Base-by-base conservation (phyloP, 2,113 vertebrate species). In the Prietella phreatophila region DNA sequence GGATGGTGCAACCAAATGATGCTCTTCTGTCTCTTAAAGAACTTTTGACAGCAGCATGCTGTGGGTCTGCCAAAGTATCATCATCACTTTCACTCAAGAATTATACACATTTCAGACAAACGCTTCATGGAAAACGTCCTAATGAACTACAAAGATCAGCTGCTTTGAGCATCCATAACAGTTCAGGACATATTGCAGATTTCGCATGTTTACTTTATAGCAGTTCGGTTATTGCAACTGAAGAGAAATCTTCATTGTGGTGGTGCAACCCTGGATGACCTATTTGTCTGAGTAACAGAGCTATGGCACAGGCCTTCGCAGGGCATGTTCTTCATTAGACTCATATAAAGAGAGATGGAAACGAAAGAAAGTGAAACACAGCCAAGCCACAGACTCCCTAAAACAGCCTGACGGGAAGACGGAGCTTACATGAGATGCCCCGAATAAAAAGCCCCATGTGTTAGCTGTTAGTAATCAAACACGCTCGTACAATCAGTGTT, bases 321-420 rank as follows among this genome's bases (percentile, higher is more conserved):
- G 84, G 88, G 85, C 88, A 75, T 90, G 89, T 83, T 91, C 82
- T 85, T 89, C 81, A 88, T 90, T 89, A 87, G 73, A 36, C 85
- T 69, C 56, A 17, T 55, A 84, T 19, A 67, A 75, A 25, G 27
- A 85, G 83, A 58, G 85, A 82, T 85, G 88, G 91, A 93, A 94
- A 93, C 90, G 91, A 93, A 94, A 94, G 93, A 91, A 89, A 91
- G 90, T 89, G 93, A 93, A 91, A 86, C 82, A 67, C 83, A 90
- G 94, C 95, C 93, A 94, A 91, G 91, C 93, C 92, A 87, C 93
- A 94, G 94, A 92, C 92, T 92, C 92, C 92, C 95, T 93, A 84
- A 82, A 85, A 91, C 91, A 7, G 92, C 92, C 94, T 93, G 92
- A 93, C 92, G 92, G 89, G 90, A 85, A 90, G 93, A 94, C 92